phyloP scores from a whole-genome alignment of 2,113 vertebrate genomes.

The Motacilla tschutschensis region DNA sequence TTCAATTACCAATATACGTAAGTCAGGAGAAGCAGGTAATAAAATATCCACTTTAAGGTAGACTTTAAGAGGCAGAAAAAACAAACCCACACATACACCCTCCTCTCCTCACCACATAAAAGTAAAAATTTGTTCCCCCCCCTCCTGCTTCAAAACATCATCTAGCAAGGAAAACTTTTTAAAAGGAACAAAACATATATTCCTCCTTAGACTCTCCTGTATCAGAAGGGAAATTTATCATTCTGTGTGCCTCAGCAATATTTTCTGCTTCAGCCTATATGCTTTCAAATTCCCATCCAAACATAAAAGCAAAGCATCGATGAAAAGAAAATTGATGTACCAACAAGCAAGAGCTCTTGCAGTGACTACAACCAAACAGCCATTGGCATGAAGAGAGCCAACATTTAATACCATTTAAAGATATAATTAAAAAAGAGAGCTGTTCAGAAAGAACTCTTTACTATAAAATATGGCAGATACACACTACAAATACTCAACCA shows the following conservation, averaged over 20 bases:
- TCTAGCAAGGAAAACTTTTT: constrained; percentile 37
- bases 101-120: not conserved
- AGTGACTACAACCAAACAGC: constrained; percentile 61
- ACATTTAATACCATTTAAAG: constrained; percentile 58
- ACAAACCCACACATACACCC: not conserved
- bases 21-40: constrained; percentile 45
- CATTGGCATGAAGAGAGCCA: constrained; percentile 49
- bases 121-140: constrained; percentile 13
- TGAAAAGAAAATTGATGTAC: constrained; percentile 64
- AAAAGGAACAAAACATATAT: constrained; percentile 38
- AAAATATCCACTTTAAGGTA: constrained; percentile 57
- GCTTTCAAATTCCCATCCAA: constrained; percentile 55
- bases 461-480: constrained; percentile 48
- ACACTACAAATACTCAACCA: constrained; percentile 22
- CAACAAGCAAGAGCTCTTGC: constrained; percentile 43
- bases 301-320: constrained; percentile 63
- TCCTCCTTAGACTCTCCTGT: constrained; percentile 27
- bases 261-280: constrained; percentile 51
- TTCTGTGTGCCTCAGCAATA: constrained; percentile 36
- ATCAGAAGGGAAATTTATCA: constrained; percentile 56
- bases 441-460: constrained; percentile 39
- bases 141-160: constrained; percentile 1
- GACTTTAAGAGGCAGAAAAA: constrained; percentile 40
- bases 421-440: constrained; percentile 65
- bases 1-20: constrained; percentile 56